A percentile compares a stretch with the other conserved stretches of the same genome.
phyloP scores from a whole-genome alignment of 1,140 invertebrate species.

The Pentalonia nigronervosa region DNA sequence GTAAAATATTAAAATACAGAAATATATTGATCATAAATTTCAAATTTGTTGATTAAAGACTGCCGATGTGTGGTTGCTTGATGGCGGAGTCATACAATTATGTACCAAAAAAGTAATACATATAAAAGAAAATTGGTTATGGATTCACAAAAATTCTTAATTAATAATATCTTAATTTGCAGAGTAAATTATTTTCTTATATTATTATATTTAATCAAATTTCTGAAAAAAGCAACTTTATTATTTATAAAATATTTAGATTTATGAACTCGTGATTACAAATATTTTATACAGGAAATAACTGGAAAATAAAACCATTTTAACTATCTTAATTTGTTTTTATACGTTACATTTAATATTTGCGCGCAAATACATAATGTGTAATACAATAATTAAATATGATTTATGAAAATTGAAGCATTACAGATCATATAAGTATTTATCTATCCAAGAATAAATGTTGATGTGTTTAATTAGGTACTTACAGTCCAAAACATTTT shows the following conservation, averaged over 20 bases:
- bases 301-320: background rate
- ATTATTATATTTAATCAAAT: background rate
- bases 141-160: background rate
- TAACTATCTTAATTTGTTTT: background rate
- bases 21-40: background rate
- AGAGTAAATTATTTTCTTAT: conserved; percentile 37
- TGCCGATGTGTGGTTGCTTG: background rate
- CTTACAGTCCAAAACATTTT: background rate
- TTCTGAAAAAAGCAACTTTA: background rate
- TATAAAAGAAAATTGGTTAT: background rate
- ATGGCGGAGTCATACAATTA: background rate
- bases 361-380: background rate
- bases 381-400: background rate
- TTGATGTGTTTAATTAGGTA: background rate
- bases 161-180: conserved; percentile 15
- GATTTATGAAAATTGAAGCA: background rate
- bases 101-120: background rate
- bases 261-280: background rate
- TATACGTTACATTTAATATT: background rate
- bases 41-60: background rate
- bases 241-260: background rate
- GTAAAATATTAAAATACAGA: too few relatives aligned
- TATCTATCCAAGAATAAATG: background rate
- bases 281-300: background rate
- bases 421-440: background rate